Evolutionary conservation across 2,888 invertebrate species (phyloP).

Genomic region (Brenthis ino): DNA sequence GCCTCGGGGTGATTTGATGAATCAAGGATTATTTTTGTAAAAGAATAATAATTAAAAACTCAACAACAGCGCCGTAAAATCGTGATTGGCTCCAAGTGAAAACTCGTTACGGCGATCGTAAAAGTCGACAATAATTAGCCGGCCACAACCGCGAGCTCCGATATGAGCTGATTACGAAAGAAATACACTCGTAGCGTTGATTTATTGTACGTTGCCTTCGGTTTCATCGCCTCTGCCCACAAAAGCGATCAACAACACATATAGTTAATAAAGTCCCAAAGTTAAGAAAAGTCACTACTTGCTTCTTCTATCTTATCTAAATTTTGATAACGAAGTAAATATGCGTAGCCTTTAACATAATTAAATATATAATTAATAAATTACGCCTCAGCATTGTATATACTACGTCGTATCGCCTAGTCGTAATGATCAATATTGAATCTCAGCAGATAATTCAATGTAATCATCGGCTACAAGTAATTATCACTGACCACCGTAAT

Average conservation of each 20-base stretch:
- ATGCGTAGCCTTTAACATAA: not conserved
- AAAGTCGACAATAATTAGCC: conserved; percentile 82
- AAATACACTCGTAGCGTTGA: conserved; percentile 79
- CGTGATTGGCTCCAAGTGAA: conserved; percentile 80
- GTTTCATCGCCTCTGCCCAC: conserved; percentile 67
- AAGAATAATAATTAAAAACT: conserved; percentile 68
- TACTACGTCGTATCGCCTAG: too few relatives aligned
- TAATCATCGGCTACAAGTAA: conserved; percentile 55
- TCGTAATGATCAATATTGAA: conserved; percentile 13
- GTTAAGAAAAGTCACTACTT: conserved; percentile 63
- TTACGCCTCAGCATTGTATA: not conserved
- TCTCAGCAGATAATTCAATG: conserved; percentile 49
- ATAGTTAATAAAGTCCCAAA: conserved; percentile 59
- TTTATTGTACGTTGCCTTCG: conserved; percentile 68
- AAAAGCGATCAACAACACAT: conserved; percentile 46
- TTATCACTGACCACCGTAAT: conserved; percentile 46
- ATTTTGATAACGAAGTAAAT: too few relatives aligned
- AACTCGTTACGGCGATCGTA: conserved; percentile 80
- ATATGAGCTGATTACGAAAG: conserved; percentile 82
- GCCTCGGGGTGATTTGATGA: conserved; percentile 34
- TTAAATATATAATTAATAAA: not conserved
- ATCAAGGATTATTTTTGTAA: conserved; percentile 41
- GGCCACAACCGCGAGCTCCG: conserved; percentile 74
- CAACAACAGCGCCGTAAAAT: conserved; percentile 73
- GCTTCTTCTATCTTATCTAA: not conserved